These are phyloP conservation scores for Dermatemys mawii DNA, from an alignment of 2,113 vertebrate species.

Conservation along the genomic window DNA sequence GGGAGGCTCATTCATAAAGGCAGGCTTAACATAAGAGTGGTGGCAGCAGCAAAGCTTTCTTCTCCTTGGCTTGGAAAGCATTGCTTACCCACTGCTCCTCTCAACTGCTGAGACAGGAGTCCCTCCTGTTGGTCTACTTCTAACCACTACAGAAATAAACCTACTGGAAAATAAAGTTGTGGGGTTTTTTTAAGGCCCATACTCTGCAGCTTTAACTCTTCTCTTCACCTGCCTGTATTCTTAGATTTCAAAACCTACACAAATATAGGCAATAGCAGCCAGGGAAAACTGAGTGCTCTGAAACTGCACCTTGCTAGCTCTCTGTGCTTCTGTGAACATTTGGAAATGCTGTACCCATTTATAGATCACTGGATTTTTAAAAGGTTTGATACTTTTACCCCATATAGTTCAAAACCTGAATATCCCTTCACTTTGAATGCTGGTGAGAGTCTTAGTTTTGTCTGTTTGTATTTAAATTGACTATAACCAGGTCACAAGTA, in stretches of 20 bases:
- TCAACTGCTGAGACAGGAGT: neutral
- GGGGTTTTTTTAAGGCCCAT: neutral
- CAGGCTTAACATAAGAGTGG: neutral
- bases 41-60: accelerated
- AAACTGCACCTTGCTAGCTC: accelerated
- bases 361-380: neutral
- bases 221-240: neutral
- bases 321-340: accelerated
- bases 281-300: neutral
- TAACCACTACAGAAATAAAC: neutral
- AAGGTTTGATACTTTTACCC: neutral
- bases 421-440: neutral
- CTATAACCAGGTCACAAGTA: constrained; percentile 37
- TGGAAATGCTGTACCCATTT: neutral
- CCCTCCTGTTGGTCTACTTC: neutral
- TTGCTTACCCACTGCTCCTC: neutral
- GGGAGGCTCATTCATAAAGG: neutral
- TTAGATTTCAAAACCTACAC: neutral
- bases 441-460: neutral
- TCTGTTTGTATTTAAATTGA: neutral
- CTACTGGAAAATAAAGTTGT: neutral
- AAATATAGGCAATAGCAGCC: neutral
- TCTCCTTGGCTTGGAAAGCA: neutral
- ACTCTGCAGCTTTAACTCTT: neutral
- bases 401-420: neutral